phyloP scores from a whole-genome alignment of 2,797 vertebrate genomes.

The Melanogrammus aeglefinus region DNA sequence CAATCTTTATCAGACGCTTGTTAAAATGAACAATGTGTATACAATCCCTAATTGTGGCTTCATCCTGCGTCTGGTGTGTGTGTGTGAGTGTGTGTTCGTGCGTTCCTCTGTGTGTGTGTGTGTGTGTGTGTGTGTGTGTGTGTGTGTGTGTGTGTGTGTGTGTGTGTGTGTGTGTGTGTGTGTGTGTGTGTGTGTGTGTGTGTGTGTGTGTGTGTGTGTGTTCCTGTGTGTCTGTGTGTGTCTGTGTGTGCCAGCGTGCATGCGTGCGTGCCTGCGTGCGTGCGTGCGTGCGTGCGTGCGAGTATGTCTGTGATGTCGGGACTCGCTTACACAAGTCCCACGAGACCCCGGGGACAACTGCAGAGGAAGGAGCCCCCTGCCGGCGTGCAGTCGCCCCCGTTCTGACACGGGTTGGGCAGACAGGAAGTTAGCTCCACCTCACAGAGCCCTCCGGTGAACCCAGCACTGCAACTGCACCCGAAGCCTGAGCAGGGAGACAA shows the following conservation, averaged over 20 bases:
- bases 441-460: conserved; percentile 90
- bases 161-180: too few relatives aligned
- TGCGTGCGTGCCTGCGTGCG: not conserved
- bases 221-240: not conserved
- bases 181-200: too few relatives aligned
- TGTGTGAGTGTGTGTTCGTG: too few relatives aligned
- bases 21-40: not conserved
- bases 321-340: conserved; percentile 85
- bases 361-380: conserved; percentile 86
- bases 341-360: conserved; percentile 83
- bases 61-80: not conserved
- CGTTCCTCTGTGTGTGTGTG: too few relatives aligned
- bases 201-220: too few relatives aligned
- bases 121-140: too few relatives aligned
- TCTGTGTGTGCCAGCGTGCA: too few relatives aligned
- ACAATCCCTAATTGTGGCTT: not conserved
- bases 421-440: conserved; percentile 88
- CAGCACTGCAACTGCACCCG: conserved; percentile 84
- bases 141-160: too few relatives aligned
- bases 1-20: conserved; percentile 10
- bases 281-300: not conserved
- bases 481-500: conserved; percentile 69
- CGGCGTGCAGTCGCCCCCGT: conserved; percentile 84
- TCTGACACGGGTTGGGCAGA: conserved; percentile 89
- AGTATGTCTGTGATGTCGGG: conserved; percentile 10